phyloP scores from a whole-genome alignment of 2,797 vertebrate genomes.

The Falco naumanni region DNA sequence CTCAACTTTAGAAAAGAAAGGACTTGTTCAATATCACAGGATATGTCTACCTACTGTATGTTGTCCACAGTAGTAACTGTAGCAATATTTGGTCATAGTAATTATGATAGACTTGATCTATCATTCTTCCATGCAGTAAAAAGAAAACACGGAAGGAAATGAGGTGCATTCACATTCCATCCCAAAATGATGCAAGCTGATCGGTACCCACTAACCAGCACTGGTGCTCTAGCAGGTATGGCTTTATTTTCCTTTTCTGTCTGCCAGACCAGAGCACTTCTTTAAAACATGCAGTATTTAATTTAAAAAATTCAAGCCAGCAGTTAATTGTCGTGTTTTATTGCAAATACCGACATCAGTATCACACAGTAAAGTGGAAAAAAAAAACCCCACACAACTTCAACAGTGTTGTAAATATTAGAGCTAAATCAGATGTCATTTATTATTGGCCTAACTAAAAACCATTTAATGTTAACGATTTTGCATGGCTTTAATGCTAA shows the following conservation, averaged over 20 bases:
- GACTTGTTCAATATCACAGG: not conserved
- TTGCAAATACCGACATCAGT: not conserved
- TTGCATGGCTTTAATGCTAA: not conserved
- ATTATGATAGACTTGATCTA: not conserved
- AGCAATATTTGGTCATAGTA: not conserved
- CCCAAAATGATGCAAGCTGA: not conserved
- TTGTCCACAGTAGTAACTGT: not conserved
- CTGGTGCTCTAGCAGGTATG: not conserved
- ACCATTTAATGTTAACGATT: not conserved
- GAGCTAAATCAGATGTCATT: not conserved
- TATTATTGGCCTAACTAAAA: not conserved
- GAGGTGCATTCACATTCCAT: not conserved
- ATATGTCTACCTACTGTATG: not conserved
- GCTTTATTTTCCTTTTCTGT: not conserved
- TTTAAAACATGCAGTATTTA: not conserved
- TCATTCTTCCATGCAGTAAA: not conserved
- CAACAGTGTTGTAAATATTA: not conserved
- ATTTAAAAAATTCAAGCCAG: not conserved
- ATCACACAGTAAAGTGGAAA: not conserved
- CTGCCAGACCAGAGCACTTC: not conserved
- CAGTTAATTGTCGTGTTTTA: not conserved
- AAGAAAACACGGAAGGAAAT: not conserved
- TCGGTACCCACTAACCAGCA: accelerated
- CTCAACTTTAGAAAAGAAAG: not conserved
- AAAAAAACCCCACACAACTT: not conserved